Percentiles rank a stretch among this genome's conserved stretches.
These are phyloP conservation scores for Phorcus lineatus DNA, from an alignment of 2,888 invertebrate genomes.

Conservation along the genomic window DNA sequence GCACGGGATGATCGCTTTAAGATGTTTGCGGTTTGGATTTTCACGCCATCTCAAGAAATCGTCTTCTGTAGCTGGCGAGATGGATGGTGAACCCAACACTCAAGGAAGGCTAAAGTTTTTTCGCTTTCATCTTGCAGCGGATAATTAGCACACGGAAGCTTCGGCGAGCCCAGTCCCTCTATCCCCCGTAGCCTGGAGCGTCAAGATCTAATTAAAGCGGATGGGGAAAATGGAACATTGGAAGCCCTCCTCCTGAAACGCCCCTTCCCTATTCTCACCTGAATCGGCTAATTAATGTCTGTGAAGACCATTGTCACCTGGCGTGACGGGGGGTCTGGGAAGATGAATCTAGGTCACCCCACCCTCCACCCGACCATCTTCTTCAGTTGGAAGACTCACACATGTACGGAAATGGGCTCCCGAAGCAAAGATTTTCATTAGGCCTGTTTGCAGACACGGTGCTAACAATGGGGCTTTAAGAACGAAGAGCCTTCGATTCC, in stretches of 20 bases:
- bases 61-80: background rate
- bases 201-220: conserved; percentile 23
- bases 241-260: conserved; percentile 28
- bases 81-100: background rate
- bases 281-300: conserved; percentile 41
- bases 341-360: conserved; percentile 3
- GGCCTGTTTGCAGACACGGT: conserved; percentile 2
- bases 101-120: conserved; percentile 17
- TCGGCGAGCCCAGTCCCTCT: background rate
- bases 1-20: conserved; percentile 5
- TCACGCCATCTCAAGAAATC: conserved; percentile 17
- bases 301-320: conserved; percentile 28
- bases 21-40: conserved; percentile 23
- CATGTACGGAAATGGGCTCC: background rate
- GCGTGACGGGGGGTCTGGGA: conserved; percentile 22
- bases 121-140: conserved; percentile 19
- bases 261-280: conserved; percentile 32
- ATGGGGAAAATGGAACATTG: conserved; percentile 20
- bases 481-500: conserved; percentile 3
- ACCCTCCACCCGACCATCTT: background rate
- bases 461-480: background rate
- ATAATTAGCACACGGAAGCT: conserved; percentile 26
- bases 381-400: background rate
- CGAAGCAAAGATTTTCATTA: conserved; percentile 2
- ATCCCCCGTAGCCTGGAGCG: background rate